Base-by-base conservation (phyloP, 1,140 invertebrate genomes). In the Maniola jurtina region DNA sequence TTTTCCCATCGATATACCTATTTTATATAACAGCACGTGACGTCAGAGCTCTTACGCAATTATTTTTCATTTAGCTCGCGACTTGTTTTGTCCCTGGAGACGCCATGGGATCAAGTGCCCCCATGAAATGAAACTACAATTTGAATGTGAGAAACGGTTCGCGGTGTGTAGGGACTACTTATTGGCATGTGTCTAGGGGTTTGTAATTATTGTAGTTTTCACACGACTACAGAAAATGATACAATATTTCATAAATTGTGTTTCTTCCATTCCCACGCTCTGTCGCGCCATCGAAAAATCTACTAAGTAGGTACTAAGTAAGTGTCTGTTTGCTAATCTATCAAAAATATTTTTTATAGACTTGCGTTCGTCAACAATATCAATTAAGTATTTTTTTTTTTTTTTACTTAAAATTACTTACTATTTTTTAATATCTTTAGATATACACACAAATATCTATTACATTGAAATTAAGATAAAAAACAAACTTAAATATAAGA, bases 51-150 rank as follows among this genome's bases (percentile, higher is more conserved):
- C 66, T 63, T 67, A 72, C 75, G 72, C 83, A 83, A 89, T 90
- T 88, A 90, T 86, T 90, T 90, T 90, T 90, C 84, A 90, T 90
- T 90, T 88, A 89, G 76, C 79, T 61, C 64, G 70, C 71, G 68
- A 82, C 81, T 86, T 81, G 76, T 75, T 50, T 56, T 66, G 71
- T 83, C 86, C 80, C 81, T n/a, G n/a, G 88, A 81, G 86, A 83
- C 65, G 48, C 52, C 65, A 73, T 79, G 76, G 80, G 80, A 83
- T 83, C 81, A 86, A 89, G 84, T 83, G 80, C 72, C 76, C 77
- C 80, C 66, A 76, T 63, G 64, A 70, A 71, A 81, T 76, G 71
- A 73, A 78, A 84, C 80, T 84, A 81, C 76, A 75, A 81, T 88
- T 86, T 81, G 70, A 85, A 83, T 89, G 83, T 79, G 81, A 88